Base-by-base conservation (phyloP, 2,888 invertebrate species). In the Acronicta aceris region DNA sequence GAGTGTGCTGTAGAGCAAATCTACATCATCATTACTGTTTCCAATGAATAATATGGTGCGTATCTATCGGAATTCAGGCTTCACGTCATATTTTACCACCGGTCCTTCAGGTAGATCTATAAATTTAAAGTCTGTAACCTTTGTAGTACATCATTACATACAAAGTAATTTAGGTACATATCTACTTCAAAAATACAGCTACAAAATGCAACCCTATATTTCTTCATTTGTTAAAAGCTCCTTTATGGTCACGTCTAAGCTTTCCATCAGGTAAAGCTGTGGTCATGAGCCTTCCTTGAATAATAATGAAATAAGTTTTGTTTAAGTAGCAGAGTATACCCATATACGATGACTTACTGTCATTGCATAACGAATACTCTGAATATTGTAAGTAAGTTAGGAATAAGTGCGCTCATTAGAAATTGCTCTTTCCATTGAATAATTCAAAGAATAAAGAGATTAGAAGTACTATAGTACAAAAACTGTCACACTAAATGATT, bases 401-500 rank as follows among this genome's bases (percentile, higher is more conserved):
- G 15, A 17, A 15, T n/a, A n/a, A n/a, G 5, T 40, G 16, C 5
- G 21, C 25, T 41, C 41, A 53, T 49, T 62, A 49, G 33, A 40
- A 52, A 40, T 41, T n/a, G 13, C 10, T 36, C 27, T 46, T 51
- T 56, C 15, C 45, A 38, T 42, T 33, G 40, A 27, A 21, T 9
- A 59, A 77, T 50, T 52, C 65, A 55, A 53, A 21, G 13, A 45
- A 50, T 56, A 64, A 63, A 55, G 46, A 51, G 46, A 41, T 30
- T 48, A 59, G 49, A 68, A 74, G 57, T 57, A 52, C 47, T 58
- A 25, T 57, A 47, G 55, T 64, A 65, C 56, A 62, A 76, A 73
- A 79, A 71, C 51, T 62, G 71, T 77, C 71, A 76, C 74, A 55
- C 74, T 78, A 71, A 78, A 78, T 68, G 71, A 78, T 78, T 59